These are phyloP conservation scores for Cenopis cana DNA, from an alignment of 2,888 invertebrate genomes.

Conservation along the genomic window DNA sequence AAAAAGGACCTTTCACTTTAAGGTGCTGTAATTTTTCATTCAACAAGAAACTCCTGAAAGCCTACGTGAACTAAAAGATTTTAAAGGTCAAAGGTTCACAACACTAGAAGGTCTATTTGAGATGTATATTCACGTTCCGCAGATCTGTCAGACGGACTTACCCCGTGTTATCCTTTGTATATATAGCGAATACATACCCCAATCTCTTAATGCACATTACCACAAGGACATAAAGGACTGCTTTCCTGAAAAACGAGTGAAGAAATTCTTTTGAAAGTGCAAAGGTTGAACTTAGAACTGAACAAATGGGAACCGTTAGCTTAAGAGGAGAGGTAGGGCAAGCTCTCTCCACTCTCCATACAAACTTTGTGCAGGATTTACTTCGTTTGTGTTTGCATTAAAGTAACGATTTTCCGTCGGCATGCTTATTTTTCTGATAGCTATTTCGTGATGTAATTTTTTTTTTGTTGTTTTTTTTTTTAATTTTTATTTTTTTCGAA, in stretches of 20 bases:
- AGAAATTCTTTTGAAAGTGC: slow-evolving; percentile 25
- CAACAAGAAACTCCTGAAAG: not conserved
- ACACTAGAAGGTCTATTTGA: not conserved
- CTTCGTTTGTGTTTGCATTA: too few relatives aligned
- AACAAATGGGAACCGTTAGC: not conserved
- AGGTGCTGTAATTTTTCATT: not conserved
- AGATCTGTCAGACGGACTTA: not conserved
- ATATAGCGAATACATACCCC: slow-evolving; percentile 10
- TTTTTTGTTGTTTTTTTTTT: too few relatives aligned
- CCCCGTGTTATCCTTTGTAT: not conserved
- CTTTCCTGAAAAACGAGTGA: slow-evolving; percentile 9
- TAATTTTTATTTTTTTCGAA: too few relatives aligned
- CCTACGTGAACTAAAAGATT: slow-evolving; percentile 6
- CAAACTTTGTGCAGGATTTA: too few relatives aligned
- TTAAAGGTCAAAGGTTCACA: slow-evolving; percentile 20
- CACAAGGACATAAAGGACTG: slow-evolving; percentile 31
- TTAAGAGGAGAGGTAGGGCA: too few relatives aligned
- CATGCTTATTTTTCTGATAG: too few relatives aligned
- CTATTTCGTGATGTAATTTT: too few relatives aligned
- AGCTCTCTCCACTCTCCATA: too few relatives aligned
- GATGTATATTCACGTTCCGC: not conserved
- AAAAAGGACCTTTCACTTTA: not conserved
- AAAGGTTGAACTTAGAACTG: slow-evolving; percentile 5
- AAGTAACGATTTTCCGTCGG: too few relatives aligned
- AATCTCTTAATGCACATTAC: slow-evolving; percentile 36